phyloP scores from a whole-genome alignment of 2,113 vertebrate genomes.

The Emydura subglobosa region DNA sequence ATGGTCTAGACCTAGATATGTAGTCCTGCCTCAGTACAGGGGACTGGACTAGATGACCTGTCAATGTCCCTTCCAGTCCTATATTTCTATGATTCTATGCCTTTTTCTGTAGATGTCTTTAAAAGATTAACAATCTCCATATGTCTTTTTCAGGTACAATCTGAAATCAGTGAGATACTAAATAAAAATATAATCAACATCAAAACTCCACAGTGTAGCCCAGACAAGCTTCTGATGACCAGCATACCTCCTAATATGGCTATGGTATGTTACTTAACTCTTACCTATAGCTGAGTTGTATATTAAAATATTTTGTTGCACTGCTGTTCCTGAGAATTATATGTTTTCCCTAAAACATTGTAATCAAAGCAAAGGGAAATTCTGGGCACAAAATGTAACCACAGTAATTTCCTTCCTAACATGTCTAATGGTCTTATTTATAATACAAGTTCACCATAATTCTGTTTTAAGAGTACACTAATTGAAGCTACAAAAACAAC shows the following conservation, averaged over 20 bases:
- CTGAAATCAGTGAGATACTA: conserved; percentile 74
- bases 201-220: conserved; percentile 47
- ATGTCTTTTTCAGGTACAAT: conserved; percentile 73
- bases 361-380: not conserved
- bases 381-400: not conserved
- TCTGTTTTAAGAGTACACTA: not conserved
- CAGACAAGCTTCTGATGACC: conserved; percentile 41
- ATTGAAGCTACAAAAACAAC: not conserved
- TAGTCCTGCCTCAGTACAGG: not conserved
- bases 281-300: not conserved
- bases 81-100: not conserved
- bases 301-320: not conserved
- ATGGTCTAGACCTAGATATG: not conserved
- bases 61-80: not conserved
- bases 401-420: not conserved
- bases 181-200: conserved; percentile 69
- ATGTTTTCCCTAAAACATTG: not conserved
- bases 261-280: conserved; percentile 60
- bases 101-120: not conserved
- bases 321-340: not conserved
- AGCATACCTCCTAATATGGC: not conserved
- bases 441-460: not conserved
- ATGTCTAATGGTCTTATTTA: not conserved
- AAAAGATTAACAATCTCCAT: conserved; percentile 24
- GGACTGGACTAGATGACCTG: not conserved